phyloP scores from a whole-genome alignment of 2,113 vertebrate species.

The Gambusia affinis region DNA sequence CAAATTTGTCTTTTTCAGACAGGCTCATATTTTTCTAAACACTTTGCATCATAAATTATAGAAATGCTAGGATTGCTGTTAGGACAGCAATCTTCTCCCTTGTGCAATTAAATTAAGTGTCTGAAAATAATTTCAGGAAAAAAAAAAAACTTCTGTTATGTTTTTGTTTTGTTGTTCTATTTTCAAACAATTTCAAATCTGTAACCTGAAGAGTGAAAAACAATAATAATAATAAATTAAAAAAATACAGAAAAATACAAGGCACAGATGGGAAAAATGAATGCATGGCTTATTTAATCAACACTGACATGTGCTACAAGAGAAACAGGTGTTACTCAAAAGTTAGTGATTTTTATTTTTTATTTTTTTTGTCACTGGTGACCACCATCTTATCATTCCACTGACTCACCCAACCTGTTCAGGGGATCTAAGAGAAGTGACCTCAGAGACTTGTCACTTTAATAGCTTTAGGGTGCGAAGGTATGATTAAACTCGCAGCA shows the following conservation, averaged over 20 bases:
- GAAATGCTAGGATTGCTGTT: conserved; percentile 10
- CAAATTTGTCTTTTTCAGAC: conserved; percentile 13
- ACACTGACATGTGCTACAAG: conserved; percentile 3
- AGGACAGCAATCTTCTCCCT: conserved; percentile 10
- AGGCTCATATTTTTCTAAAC: conserved; percentile 22
- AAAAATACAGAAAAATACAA: neutral
- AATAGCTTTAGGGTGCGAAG: conserved; percentile 29
- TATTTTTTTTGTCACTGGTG: neutral
- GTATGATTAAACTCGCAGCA: conserved; percentile 52
- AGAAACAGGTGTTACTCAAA: conserved; percentile 7
- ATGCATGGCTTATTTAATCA: neutral
- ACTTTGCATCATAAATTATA: conserved; percentile 29
- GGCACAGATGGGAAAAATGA: neutral
- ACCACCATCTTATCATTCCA: neutral
- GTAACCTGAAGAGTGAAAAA: neutral
- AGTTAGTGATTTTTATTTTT: neutral
- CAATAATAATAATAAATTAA: neutral
- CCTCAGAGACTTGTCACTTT: conserved; percentile 40
- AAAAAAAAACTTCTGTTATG: neutral
- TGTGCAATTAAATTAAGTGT: conserved; percentile 4
- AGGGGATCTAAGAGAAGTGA: conserved; percentile 4
- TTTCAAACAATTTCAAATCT: neutral
- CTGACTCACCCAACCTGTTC: conserved; percentile 2
- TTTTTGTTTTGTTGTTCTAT: neutral
- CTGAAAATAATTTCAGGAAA: neutral